Evolutionary conservation across 2,888 invertebrate species (phyloP), one percentile per base, ranked within the genome.

Genomic region (Palloptera scutellata): DNA sequence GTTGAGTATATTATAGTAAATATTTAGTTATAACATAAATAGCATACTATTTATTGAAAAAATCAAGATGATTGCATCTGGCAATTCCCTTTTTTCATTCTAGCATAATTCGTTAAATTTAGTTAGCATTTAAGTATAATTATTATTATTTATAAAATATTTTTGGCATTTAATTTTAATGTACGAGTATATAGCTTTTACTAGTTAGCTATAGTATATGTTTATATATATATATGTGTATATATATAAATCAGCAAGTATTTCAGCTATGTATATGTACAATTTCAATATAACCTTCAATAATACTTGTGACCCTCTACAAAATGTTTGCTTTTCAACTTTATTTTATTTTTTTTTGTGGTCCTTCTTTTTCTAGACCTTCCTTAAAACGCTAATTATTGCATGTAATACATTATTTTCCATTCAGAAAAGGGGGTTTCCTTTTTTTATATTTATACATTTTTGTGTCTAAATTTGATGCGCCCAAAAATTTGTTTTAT

Each of bases 271-370:
- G 70, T 76, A 77, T 81, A 68, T 81, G 76, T 81, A 81, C 70
- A 76, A 66, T 72, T 74, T 66, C 64, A 57, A 30, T 75, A 77
- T 76, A 76, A 77, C 77, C 74, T n/a, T 78, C 74, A 72, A 74
- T 77, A 76, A 79, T 78, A 79, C 78, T 78, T 82, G 81, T 76
- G 75, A 78, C 77, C 73, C 74, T 74, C 75, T 77, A 74, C 76
- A 74, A 73, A 70, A 77, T 79, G 82, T 81, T 84, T 85, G 85
- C 85, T 74, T 76, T 74, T 71, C 69, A 76, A 75, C 74, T 73
- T 71, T n/a, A n/a, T n/a, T n/a, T n/a, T n/a, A n/a, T n/a, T n/a
- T 70, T 68, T 58, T 51, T 40, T 40, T 57, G 15, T 30, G 30
- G 30, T 30, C 30, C 30, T 4, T 30, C 30, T 4, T 30, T 30